Evolutionary conservation across 2,797 vertebrate genomes (phyloP).

Genomic region (Sardinella longiceps): DNA sequence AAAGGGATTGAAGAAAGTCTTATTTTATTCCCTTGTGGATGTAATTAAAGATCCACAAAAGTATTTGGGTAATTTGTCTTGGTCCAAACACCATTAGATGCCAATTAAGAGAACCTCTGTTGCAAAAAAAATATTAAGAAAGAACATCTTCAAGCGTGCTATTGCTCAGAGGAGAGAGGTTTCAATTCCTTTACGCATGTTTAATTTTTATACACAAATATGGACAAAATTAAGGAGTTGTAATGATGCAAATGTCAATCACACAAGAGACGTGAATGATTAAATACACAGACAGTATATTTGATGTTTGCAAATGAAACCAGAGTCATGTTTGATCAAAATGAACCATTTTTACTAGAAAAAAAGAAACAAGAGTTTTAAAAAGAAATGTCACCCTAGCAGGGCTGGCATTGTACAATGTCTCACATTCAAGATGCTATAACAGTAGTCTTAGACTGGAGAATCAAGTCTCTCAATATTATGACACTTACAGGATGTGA

Average conservation of each 20-base stretch:
- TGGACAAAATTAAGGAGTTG: background rate
- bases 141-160: background rate
- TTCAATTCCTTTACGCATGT: background rate
- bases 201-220: background rate
- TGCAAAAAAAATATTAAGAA: background rate
- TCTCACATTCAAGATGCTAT: slow-evolving; percentile 48
- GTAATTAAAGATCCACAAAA: slow-evolving; percentile 15
- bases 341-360: slow-evolving; percentile 50
- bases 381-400: slow-evolving; percentile 26
- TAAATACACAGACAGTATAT: slow-evolving; percentile 3
- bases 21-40: slow-evolving; percentile 3
- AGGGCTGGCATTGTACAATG: slow-evolving; percentile 51
- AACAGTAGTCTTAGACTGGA: slow-evolving; percentile 47
- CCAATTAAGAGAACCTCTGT: slow-evolving; percentile 1
- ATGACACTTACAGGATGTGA: slow-evolving; percentile 50
- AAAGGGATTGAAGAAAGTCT: slow-evolving; percentile 6
- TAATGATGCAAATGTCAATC: background rate
- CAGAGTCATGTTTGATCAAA: slow-evolving; percentile 27
- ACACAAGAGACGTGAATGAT: background rate
- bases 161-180: background rate
- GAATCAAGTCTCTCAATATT: slow-evolving; percentile 46
- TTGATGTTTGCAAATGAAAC: slow-evolving; percentile 4
- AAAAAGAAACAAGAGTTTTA: slow-evolving; percentile 47
- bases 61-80: background rate
- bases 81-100: background rate